phyloP scores from a whole-genome alignment of 2,113 vertebrate species.

The Tragelaphus scriptus region DNA sequence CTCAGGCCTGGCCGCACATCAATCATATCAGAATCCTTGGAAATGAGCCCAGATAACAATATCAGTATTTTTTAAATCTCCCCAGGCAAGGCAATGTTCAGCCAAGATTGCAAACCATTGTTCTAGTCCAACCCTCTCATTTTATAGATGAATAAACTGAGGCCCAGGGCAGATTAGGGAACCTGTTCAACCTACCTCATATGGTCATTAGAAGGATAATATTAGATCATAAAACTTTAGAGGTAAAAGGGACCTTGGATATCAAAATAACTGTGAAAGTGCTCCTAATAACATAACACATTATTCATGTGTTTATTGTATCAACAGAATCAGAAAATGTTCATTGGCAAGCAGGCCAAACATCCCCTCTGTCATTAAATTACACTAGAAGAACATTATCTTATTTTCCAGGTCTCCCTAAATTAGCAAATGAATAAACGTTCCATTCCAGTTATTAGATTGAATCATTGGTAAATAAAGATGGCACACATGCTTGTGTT shows the following conservation, averaged over 20 bases:
- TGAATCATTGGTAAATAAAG: background rate
- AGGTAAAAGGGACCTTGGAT: background rate
- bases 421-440: background rate
- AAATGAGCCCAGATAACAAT: background rate
- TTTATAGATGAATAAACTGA: slow-evolving; percentile 39
- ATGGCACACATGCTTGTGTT: background rate
- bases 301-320: background rate
- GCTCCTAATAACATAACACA: background rate
- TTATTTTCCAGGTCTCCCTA: background rate
- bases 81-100: background rate
- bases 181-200: background rate
- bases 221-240: slow-evolving; percentile 8
- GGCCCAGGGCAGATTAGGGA: background rate
- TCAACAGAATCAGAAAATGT: background rate
- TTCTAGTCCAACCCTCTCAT: background rate
- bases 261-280: background rate
- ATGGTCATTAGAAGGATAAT: background rate
- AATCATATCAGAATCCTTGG: background rate
- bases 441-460: background rate
- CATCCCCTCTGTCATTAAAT: background rate
- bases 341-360: background rate
- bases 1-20: background rate
- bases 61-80: background rate
- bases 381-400: background rate
- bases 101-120: background rate